Evolutionary conservation across 1,140 invertebrate genomes (phyloP), one percentile per base, ranked within the genome.

Genomic region (Trinorchestia longiramus): DNA sequence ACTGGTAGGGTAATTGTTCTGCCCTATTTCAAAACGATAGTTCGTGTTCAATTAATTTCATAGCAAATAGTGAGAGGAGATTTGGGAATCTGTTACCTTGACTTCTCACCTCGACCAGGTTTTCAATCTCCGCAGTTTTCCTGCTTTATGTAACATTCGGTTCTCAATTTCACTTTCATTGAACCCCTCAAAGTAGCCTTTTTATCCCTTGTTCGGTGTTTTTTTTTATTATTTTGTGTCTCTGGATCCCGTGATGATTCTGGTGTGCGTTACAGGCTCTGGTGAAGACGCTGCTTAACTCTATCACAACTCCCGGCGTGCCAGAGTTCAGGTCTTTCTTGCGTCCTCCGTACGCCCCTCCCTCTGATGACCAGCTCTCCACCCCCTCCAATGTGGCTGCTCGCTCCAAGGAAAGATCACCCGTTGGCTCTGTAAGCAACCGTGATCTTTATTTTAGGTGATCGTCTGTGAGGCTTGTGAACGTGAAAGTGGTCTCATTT

Each of bases 261-360:
- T n/a, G n/a, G 28, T 36, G 62, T 77, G 36, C 62, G 3, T 15
- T 90, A 15, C 88, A 90, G 88, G 44, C 43, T 45, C 92, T 94
- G 40, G 92, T 45, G 40, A 94, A 94, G 43, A 45, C 92, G 15
- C 8, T 94, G 43, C 92, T 94, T 8, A 94, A 94, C 44, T 94
- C 92, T 19, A 15, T 94, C 6, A 45, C 43, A 19, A 1, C 36
- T 8, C 92, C 92, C 44, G 92, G 92, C 92, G 40, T 47, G 44
- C 92, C 92, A 8, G 43, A 45, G 44, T 94, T 45, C 40, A 6
- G 44, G 43, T 94, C 92, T 28, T 45, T 6, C 92, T 40, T 94
- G 44, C 92, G 43, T 8, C 92, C 43, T 19, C 92, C 92, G 36
- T 94, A 94, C 28, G 11, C 15, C 28, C 62, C 62, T 1, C 62